Evolutionary conservation across 2,113 vertebrate genomes (phyloP).

Genomic region (Meleagris gallopavo): DNA sequence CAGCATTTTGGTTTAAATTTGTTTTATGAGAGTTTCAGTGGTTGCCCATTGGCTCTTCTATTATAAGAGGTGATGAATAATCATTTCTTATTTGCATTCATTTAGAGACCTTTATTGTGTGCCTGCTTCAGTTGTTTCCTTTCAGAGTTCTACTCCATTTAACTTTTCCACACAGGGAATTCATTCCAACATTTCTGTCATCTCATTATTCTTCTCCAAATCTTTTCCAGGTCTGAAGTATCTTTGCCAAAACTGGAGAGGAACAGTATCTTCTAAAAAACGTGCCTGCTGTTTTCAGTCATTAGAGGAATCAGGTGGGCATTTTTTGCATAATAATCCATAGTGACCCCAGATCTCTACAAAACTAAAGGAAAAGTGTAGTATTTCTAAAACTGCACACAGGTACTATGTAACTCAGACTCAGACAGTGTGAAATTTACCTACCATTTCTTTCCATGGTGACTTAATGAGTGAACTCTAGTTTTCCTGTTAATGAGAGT

Average conservation of each 20-base stretch:
- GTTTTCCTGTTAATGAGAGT: neutral
- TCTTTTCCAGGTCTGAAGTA: neutral
- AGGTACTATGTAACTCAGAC: neutral
- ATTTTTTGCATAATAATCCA: neutral
- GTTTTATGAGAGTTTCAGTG: constrained; percentile 8
- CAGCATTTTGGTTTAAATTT: constrained; percentile 1
- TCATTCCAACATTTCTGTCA: neutral
- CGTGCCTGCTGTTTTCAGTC: neutral
- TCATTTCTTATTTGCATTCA: constrained; percentile 48
- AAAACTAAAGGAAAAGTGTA: neutral
- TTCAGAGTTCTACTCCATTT: constrained; percentile 19
- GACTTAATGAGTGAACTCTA: neutral
- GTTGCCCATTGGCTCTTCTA: constrained; percentile 22
- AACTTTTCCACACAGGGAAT: neutral
- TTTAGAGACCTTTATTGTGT: neutral
- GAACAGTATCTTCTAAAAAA: neutral
- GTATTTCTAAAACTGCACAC: neutral
- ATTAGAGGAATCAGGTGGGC: neutral
- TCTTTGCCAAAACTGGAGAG: neutral
- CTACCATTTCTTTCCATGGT: neutral
- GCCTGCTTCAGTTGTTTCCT: constrained; percentile 11
- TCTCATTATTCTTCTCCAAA: neutral
- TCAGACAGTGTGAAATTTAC: neutral
- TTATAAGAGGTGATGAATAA: constrained; percentile 42
- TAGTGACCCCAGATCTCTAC: neutral